A percentile compares a stretch with the other conserved stretches of the same genome.
Conservation (phyloP, 2,888 invertebrate species). For the Adelognathus sp. region DNA sequence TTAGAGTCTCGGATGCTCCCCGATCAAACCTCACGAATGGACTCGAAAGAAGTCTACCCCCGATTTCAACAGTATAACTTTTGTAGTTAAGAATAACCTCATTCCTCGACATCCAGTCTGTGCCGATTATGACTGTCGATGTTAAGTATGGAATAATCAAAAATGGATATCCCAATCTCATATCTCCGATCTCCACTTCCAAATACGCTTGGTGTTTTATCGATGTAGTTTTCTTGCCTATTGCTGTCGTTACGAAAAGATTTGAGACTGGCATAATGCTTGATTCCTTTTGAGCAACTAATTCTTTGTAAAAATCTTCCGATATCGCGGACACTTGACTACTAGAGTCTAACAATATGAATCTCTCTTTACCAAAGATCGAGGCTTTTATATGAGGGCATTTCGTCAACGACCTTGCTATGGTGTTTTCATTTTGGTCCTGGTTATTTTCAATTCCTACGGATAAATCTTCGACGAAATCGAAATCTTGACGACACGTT, state of each 20-base stretch:
- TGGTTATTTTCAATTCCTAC: conserved; percentile 10
- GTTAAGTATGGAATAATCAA: conserved; percentile 20
- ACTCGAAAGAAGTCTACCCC: not conserved
- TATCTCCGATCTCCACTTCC: not conserved
- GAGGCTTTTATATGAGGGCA: conserved; percentile 1
- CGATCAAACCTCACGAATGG: not conserved
- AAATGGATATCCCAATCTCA: not conserved
- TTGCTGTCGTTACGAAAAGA: conserved; percentile 33
- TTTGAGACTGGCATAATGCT: conserved; percentile 37
- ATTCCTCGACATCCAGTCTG: conserved; percentile 29
- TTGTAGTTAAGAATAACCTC: conserved; percentile 32
- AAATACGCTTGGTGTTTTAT: conserved; percentile 28
- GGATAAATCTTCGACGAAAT: conserved; percentile 43
- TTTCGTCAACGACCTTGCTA: not conserved
- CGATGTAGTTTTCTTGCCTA: conserved; percentile 39
- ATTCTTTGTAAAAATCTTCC: conserved; percentile 33
- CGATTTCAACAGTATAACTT: conserved; percentile 10
- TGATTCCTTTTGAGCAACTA: not conserved
- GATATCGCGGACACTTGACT: conserved; percentile 53
- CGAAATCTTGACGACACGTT: conserved; percentile 28
- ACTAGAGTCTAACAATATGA: conserved; percentile 45
- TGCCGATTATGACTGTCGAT: conserved; percentile 12
- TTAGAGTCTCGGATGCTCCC: not conserved
- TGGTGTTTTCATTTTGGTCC: not conserved
- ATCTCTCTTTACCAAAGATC: not conserved